Conservation (phyloP, 2,113 vertebrate genomes). For the Xenopus laevis region DNA sequence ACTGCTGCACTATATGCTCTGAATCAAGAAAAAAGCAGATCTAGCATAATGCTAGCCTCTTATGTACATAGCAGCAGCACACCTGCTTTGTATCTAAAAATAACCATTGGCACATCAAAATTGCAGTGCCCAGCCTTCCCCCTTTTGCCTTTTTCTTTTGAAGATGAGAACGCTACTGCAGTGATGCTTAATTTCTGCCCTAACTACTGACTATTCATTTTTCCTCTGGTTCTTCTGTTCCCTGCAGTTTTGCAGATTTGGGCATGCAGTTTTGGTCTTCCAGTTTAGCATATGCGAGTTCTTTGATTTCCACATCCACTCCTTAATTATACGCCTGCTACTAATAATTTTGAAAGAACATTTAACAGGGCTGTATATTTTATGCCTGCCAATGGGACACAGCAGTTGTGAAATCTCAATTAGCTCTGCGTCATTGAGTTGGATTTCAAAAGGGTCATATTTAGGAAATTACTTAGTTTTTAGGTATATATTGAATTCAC, state of each 20-base stretch:
- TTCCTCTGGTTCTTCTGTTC: background rate
- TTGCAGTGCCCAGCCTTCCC: background rate
- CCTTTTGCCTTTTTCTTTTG: background rate
- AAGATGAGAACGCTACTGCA: background rate
- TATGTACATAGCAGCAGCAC: background rate
- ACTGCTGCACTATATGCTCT: no score
- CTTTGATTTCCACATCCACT: slow-evolving; percentile 14
- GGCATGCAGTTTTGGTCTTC: background rate
- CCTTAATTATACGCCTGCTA: slow-evolving; percentile 16
- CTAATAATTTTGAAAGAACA: slow-evolving; percentile 1
- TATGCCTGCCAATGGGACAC: background rate
- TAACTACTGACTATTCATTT: slow-evolving; percentile 1
- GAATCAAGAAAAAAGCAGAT: no score
- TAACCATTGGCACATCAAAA: background rate
- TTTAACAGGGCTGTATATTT: background rate
- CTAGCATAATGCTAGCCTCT: background rate
- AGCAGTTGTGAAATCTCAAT: slow-evolving; percentile 21
- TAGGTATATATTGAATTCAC: background rate
- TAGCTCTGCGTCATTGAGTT: background rate
- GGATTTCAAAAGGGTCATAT: background rate
- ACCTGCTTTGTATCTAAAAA: background rate
- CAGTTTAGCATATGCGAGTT: background rate
- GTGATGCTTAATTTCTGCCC: background rate
- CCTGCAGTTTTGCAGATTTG: background rate
- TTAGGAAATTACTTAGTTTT: slow-evolving; percentile 17